Conservation (phyloP, 2,113 vertebrate genomes). For the Chascanopsetta lugubris region DNA sequence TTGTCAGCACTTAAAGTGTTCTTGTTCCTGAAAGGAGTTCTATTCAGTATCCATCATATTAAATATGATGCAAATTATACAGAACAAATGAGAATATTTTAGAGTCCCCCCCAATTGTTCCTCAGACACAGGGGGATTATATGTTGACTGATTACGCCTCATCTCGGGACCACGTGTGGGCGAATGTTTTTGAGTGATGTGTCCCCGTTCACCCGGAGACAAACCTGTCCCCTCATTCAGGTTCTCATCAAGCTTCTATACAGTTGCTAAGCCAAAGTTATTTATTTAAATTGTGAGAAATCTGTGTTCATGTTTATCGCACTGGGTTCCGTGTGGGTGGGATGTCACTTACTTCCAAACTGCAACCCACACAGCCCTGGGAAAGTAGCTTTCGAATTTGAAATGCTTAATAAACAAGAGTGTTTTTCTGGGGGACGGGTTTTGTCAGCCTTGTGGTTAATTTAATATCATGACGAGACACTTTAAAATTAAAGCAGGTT, state of each 20-base stretch:
- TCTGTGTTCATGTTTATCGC: neutral
- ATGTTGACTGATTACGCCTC: neutral
- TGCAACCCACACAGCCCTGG: neutral
- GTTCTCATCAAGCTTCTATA: neutral
- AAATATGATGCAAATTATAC: neutral
- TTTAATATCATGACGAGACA: neutral
- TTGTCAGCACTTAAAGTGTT: neutral
- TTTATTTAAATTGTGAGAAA: constrained; percentile 2
- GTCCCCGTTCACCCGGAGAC: neutral
- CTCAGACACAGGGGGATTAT: neutral
- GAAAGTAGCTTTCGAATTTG: neutral
- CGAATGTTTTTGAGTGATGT: neutral
- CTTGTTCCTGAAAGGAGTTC: neutral
- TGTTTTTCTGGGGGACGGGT: too few species aligned
- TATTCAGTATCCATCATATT: neutral
- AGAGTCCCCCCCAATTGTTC: neutral
- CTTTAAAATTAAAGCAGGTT: neutral
- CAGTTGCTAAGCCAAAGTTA: neutral
- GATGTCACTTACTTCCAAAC: neutral
- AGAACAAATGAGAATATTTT: neutral
- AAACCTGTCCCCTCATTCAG: neutral
- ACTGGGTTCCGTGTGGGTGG: neutral
- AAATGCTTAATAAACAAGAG: neutral
- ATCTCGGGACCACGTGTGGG: neutral
- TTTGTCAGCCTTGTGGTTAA: neutral